Percentiles rank a stretch among this genome's conserved stretches.
Conservation (phyloP, 2,888 invertebrate species). For the Drosophila colorata region DNA sequence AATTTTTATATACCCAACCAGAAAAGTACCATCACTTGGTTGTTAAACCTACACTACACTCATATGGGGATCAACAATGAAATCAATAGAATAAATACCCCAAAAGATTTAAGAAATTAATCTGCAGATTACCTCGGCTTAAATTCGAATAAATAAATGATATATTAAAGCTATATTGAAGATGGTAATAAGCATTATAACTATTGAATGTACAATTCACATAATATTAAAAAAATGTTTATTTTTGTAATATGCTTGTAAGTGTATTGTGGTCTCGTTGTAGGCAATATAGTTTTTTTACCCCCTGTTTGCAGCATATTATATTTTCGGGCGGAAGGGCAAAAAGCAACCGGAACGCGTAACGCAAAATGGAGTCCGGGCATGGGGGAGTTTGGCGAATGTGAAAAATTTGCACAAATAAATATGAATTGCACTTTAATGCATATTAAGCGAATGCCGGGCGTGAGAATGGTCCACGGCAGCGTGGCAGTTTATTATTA, state of each 20-base stretch:
- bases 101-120: no score
- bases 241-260: no score
- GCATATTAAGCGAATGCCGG: slow-evolving; percentile 67
- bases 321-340: slow-evolving; percentile 24
- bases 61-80: background rate
- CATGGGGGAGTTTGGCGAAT: slow-evolving; percentile 35
- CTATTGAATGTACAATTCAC: background rate
- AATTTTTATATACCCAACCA: slow-evolving; percentile 33
- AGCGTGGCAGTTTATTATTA: slow-evolving; percentile 69
- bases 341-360: slow-evolving; percentile 25
- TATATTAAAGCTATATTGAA: no score
- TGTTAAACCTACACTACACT: background rate
- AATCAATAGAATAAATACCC: background rate
- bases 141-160: background rate
- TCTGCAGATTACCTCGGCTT: background rate
- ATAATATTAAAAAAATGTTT: background rate
- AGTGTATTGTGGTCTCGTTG: slow-evolving; percentile 31
- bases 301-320: slow-evolving; percentile 19
- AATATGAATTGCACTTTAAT: slow-evolving; percentile 81
- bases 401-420: slow-evolving; percentile 79
- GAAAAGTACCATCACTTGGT: slow-evolving; percentile 19
- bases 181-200: background rate
- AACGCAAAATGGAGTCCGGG: background rate
- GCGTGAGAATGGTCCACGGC: slow-evolving; percentile 19
- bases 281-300: background rate